Evolutionary conservation across 1,140 invertebrate genomes (phyloP).

Genomic region (Maniola jurtina): DNA sequence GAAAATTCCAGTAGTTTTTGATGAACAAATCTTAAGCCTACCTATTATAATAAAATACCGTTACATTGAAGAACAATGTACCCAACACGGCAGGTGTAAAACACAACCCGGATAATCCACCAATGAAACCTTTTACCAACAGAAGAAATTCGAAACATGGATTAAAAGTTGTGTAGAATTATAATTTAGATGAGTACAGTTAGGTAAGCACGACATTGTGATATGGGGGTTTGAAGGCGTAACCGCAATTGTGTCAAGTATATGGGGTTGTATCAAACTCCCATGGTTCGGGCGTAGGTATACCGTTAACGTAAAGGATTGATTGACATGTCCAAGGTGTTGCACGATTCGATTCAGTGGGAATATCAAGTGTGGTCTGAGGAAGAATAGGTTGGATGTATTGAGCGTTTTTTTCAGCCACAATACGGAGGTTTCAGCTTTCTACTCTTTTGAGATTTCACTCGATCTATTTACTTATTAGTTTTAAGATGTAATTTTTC

Average conservation of each 20-base stretch:
- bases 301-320: conserved; percentile 25
- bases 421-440: not conserved
- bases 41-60: not conserved
- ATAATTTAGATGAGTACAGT: conserved; percentile 33
- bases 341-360: conserved; percentile 19
- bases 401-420: not conserved
- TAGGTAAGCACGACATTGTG: conserved; percentile 22
- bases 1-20: too few relatives aligned
- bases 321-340: conserved; percentile 43
- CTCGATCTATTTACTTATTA: not conserved
- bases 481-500: too few relatives aligned
- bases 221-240: conserved; percentile 32
- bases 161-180: conserved; percentile 6
- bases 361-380: conserved; percentile 37
- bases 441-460: not conserved
- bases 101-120: conserved; percentile 23
- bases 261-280: conserved; percentile 20
- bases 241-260: conserved; percentile 53
- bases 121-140: not conserved
- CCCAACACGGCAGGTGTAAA: conserved; percentile 27
- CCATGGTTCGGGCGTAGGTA: not conserved
- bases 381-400: not conserved
- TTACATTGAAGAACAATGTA: not conserved
- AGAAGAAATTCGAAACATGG: not conserved
- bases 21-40: too few relatives aligned